Conservation (phyloP, 1,140 invertebrate species). For the Helicoverpa armigera region DNA sequence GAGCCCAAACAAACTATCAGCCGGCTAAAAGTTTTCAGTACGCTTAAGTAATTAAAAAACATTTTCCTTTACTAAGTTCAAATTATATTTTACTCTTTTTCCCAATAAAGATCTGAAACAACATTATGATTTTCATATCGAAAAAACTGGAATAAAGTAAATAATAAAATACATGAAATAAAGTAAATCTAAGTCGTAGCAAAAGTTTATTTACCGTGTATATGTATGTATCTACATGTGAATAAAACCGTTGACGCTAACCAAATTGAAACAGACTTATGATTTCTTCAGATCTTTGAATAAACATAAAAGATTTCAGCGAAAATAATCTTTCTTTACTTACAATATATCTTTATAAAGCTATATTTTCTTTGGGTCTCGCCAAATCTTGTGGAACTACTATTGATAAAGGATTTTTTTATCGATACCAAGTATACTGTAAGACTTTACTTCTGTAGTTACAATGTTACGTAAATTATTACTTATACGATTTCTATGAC, state of each 20-base stretch:
- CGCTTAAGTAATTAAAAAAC: no score
- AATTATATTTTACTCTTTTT: no score
- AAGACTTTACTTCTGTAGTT: no score
- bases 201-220: conserved; percentile 10
- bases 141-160: not conserved
- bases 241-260: conserved; percentile 10
- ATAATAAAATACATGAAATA: not conserved
- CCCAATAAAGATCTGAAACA: no score
- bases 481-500: no score
- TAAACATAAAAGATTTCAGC: not conserved
- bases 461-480: no score
- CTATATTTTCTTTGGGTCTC: not conserved
- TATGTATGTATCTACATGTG: not conserved
- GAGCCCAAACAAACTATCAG: no score
- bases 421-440: not conserved
- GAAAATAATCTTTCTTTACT: conserved; percentile 12
- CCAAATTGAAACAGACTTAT: conserved; percentile 18
- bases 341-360: no score
- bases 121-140: no score
- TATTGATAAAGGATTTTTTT: not conserved
- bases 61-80: no score
- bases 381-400: not conserved
- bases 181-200: not conserved
- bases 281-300: conserved; percentile 5
- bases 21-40: no score